phyloP scores from a whole-genome alignment of 2,797 vertebrate genomes.

The Phrynocephalus guinanensis region DNA sequence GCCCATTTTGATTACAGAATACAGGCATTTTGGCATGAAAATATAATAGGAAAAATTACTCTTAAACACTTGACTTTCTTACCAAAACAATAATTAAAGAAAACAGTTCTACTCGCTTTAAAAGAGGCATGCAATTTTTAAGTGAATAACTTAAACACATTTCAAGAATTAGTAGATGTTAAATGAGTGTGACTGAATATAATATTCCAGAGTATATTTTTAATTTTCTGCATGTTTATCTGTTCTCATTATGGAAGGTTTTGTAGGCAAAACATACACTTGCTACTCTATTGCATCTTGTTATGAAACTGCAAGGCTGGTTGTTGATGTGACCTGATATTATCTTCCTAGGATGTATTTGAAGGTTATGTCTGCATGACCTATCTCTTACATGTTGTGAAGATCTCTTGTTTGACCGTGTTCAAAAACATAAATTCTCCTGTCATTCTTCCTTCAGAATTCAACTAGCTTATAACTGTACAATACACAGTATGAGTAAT shows the following conservation, averaged over 20 bases:
- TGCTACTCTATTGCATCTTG: background rate
- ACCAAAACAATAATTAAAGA: background rate
- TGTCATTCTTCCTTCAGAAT: conserved; percentile 38
- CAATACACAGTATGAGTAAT: conserved; percentile 15
- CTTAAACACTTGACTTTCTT: background rate
- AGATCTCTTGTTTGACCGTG: conserved; percentile 34
- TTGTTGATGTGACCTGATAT: conserved; percentile 1
- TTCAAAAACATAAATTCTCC: conserved; percentile 25
- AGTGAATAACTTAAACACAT: background rate
- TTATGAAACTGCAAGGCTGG: background rate
- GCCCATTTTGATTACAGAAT: background rate
- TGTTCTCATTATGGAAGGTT: background rate
- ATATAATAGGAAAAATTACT: background rate
- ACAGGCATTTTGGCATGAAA: background rate
- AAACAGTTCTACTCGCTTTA: background rate
- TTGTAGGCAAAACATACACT: background rate
- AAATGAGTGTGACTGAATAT: background rate
- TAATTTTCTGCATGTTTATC: background rate
- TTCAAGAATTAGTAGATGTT: background rate
- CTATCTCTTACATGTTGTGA: conserved; percentile 37
- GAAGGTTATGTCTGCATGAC: conserved; percentile 48
- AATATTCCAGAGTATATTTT: background rate
- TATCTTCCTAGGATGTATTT: background rate
- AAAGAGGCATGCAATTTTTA: background rate
- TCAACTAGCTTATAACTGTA: conserved; percentile 12